Percentiles rank a stretch among this genome's conserved stretches.
Evolutionary conservation across 2,888 invertebrate species (phyloP).

Genomic region (Proisotoma minuta): DNA sequence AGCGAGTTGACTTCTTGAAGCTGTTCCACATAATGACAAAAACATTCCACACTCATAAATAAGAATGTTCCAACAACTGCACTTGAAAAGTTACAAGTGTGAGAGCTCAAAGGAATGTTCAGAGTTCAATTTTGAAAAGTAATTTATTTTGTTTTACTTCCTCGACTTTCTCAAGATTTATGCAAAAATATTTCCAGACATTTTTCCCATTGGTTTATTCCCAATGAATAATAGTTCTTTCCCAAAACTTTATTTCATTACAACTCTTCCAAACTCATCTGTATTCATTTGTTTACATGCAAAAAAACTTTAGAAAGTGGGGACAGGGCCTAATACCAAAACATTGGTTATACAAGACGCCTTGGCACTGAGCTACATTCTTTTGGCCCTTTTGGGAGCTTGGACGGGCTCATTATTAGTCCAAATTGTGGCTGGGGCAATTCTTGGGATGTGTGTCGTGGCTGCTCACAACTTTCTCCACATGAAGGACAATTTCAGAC

Average conservation of each 20-base stretch:
- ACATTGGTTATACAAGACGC: conserved; percentile 42
- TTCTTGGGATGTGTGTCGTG: conserved; percentile 40
- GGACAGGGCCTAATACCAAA: conserved; percentile 39
- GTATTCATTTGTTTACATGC: too few relatives aligned
- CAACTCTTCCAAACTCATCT: conserved; percentile 28
- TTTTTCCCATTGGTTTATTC: too few relatives aligned
- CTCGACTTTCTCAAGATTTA: conserved; percentile 3
- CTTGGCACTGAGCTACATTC: conserved; percentile 34
- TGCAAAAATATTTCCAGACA: too few relatives aligned
- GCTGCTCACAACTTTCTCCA: conserved; percentile 49
- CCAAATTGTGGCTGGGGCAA: conserved; percentile 41
- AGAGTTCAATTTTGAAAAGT: too few relatives aligned
- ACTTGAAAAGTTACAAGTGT: too few relatives aligned
- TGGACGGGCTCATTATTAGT: conserved; percentile 44
- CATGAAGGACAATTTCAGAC: conserved; percentile 47
- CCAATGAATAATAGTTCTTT: too few relatives aligned
- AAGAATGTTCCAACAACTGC: too few relatives aligned
- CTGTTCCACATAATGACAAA: too few relatives aligned
- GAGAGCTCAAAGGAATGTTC: too few relatives aligned
- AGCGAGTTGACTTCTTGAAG: too few relatives aligned
- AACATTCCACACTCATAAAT: too few relatives aligned
- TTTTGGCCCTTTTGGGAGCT: conserved; percentile 33
- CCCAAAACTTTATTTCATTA: conserved; percentile 3
- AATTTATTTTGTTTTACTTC: too few relatives aligned
- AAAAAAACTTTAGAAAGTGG: conserved; percentile 36